Evolutionary conservation across 1,140 invertebrate genomes (phyloP).

Genomic region (Bombus waltoni): DNA sequence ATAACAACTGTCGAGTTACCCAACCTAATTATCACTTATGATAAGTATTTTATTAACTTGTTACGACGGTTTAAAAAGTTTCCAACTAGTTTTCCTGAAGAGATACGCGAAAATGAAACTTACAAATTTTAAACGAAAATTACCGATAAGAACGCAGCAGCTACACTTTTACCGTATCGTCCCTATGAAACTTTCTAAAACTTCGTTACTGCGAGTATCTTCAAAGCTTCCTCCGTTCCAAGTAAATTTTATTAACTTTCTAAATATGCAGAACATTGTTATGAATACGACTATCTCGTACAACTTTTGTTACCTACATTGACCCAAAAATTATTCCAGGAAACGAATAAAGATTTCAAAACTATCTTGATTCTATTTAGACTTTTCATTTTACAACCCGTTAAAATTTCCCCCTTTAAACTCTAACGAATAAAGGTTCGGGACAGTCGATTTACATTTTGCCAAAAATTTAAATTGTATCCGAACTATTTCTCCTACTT

Average conservation of each 20-base stretch:
- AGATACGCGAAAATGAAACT: neutral
- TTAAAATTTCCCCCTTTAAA: neutral
- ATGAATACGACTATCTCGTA: neutral
- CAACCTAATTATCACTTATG: neutral
- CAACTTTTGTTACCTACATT: neutral
- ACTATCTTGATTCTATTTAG: neutral
- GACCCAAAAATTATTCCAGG: neutral
- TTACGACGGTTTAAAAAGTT: neutral
- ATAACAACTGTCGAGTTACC: neutral
- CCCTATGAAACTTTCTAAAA: neutral
- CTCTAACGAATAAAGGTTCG: neutral
- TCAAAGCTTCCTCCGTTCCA: neutral
- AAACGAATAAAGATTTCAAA: neutral
- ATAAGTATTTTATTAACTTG: constrained; percentile 4
- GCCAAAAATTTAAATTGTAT: no score
- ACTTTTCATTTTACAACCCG: no score
- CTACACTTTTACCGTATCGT: neutral
- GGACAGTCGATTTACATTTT: neutral
- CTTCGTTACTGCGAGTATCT: neutral
- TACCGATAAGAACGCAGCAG: neutral
- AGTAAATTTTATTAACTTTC: neutral
- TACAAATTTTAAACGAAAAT: neutral
- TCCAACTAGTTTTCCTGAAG: neutral
- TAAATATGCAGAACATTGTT: neutral
- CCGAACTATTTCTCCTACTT: no score